These are phyloP conservation scores for Macrotus californicus DNA, from an alignment of 2,113 vertebrate species.

Conservation along the genomic window DNA sequence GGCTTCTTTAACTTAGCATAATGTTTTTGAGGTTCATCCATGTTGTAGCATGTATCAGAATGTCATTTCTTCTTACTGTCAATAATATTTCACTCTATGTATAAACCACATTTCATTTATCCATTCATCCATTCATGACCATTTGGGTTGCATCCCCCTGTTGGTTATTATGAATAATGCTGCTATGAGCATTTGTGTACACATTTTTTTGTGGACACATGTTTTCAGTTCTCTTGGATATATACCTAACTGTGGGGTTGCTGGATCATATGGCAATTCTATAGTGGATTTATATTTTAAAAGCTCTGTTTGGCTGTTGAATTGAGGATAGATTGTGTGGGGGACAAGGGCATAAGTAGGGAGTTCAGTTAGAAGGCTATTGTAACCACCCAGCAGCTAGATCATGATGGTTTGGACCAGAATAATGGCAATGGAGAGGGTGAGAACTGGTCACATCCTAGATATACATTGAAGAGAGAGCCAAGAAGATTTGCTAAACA, in stretches of 20 bases:
- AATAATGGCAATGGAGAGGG: background rate
- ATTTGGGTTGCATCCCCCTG: background rate
- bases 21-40: slow-evolving; percentile 30
- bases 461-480: background rate
- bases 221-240: background rate
- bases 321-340: background rate
- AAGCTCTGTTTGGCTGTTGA: slow-evolving; percentile 16
- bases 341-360: background rate
- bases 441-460: background rate
- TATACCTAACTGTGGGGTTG: background rate
- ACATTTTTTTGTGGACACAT: background rate
- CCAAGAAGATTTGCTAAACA: background rate
- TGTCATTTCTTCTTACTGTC: background rate
- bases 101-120: background rate
- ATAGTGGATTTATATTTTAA: slow-evolving; percentile 31
- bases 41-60: background rate
- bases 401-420: background rate
- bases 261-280: background rate
- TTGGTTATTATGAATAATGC: slow-evolving; percentile 17
- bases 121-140: background rate
- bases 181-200: background rate
- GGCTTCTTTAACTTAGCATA: background rate
- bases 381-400: background rate
- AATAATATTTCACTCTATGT: background rate
- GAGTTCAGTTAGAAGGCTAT: background rate